Base-by-base conservation (phyloP, 2,888 invertebrate genomes). In the Cartodere bifasciata region DNA sequence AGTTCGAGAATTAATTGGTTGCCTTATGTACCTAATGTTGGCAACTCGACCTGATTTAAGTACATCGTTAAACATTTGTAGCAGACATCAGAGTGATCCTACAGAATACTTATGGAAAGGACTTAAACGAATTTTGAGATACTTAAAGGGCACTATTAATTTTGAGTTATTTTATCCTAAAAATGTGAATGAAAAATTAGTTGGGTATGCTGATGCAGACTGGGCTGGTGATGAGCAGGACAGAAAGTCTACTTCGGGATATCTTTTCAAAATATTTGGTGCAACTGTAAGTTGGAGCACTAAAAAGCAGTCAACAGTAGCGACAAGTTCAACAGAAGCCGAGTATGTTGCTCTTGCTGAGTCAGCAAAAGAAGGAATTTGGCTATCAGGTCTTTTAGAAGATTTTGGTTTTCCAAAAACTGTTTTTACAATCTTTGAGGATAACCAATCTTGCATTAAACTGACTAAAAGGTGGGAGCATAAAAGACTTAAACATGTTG, bases 291-390 rank as follows among this genome's bases (percentile, higher is more conserved):
- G 32, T 11, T 58, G 55, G 54, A 32, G 27, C 2, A 47, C 48
- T 4, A 49, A 38, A 22, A 54, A 45, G 34, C 56, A 56, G 35
- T 33, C 32, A 9, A 28, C 40, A 14, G 49, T 52, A 3, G 41
- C 50, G 1, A 20, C 50, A 1, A 52, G 52, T 5, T 47, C 49
- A 1, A 53, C 52, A 4, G 55, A 55, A 39, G 47, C 54, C 1
- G 51, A 56, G 37, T 52, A 50, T 34, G 34, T 53, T 2, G 51
- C 54, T 3, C 32, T 53, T 12, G 41, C 45, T 4, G 35, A 30
- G 12, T 47, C 44, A 5, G 43, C 39, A 4, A 29, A 37, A n/a
- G 50, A 55, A 31, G 29, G 41, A 3, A 28, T 49, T 15, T 50
- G 52, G 49, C 16, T 51, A 6, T 40, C 31, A 31, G 37, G 37